Conservation (phyloP, 92 coral and sea anemone genomes). For the Chrysogorgia sp. region DNA sequence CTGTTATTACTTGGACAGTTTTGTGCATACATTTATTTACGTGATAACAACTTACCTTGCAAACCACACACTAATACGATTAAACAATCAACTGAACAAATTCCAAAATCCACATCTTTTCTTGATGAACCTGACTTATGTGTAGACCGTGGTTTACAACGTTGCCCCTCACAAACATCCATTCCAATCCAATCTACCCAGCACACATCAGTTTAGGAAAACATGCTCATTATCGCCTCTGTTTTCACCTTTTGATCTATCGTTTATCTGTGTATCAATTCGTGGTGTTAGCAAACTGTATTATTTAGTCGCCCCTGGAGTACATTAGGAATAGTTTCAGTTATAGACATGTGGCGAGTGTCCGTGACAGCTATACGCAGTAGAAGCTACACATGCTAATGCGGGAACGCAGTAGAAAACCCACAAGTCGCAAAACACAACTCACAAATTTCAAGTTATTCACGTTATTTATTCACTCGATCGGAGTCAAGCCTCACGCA, state of each 20-base stretch:
- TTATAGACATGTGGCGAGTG: neutral
- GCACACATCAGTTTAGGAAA: conserved; percentile 12
- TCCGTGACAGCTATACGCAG: conserved; percentile 8
- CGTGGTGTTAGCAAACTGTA: neutral
- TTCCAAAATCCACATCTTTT: neutral
- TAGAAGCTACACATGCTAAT: too few relatives aligned
- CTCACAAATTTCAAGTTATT: too few relatives aligned
- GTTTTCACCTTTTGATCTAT: conserved; percentile 10
- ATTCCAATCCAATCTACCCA: too few relatives aligned
- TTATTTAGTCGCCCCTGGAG: neutral
- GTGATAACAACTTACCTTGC: neutral
- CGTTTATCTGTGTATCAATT: neutral
- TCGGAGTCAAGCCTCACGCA: too few relatives aligned
- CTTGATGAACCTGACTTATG: neutral
- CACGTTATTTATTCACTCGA: too few relatives aligned
- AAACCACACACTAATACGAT: neutral
- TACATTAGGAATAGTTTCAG: neutral
- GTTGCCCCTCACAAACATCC: too few relatives aligned
- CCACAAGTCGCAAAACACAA: too few relatives aligned
- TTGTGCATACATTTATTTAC: neutral
- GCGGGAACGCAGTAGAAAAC: too few relatives aligned
- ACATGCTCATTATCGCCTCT: conserved; percentile 14
- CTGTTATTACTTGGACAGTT: neutral
- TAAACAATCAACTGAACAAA: too few relatives aligned
- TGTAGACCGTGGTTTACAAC: conserved; percentile 33